Base-by-base conservation (phyloP, 2,797 vertebrate genomes). In the Forpus xanthops region DNA sequence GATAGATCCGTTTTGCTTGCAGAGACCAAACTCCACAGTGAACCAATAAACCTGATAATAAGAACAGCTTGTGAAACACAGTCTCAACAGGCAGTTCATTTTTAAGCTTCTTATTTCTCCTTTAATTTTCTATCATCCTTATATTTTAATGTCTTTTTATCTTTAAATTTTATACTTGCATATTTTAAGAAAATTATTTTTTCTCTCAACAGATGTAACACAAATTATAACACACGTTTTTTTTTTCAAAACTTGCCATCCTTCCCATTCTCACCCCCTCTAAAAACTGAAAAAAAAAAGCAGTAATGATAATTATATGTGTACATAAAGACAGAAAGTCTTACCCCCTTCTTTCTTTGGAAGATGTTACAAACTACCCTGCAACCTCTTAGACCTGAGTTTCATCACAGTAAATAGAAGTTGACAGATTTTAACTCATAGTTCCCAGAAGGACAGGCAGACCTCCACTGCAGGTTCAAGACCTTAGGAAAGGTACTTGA, bases 11-110 rank as follows among this genome's bases (percentile, higher is more conserved):
- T 98, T 98, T 97, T 98, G 97, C 92, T 98, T 98, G 84, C 98
- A 98, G 79, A 99, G 98, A n/a, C 98, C 98, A 53, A 98, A 98
- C 92, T 99, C 98, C 87, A 98, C 97, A 30, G 98, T 98, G 80
- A 99, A 99, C 98, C 98, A 98, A 80, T 98, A 98, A 44, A 99
- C 90, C 98, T 98, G 81, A 28, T 42, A 70, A 81, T 39, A 83
- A 89, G 44, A 91, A 65, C 25, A 93, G 33, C 4, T 78, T 79
- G 53, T 85, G 58, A 84, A 68, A 92, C 87, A 37, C 18, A 75
- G 12, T 71, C 11, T 81, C 15, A 81, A 62, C 15, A 50, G 14
- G 17, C 7, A 91, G 31, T 9, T 53, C 1, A 31, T 62, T 87
- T 83, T 83, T 50, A 87, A 72, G 15, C 19, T 83, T 71, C 19